phyloP scores from a whole-genome alignment of 2,113 vertebrate species.

The Panthera tigris region DNA sequence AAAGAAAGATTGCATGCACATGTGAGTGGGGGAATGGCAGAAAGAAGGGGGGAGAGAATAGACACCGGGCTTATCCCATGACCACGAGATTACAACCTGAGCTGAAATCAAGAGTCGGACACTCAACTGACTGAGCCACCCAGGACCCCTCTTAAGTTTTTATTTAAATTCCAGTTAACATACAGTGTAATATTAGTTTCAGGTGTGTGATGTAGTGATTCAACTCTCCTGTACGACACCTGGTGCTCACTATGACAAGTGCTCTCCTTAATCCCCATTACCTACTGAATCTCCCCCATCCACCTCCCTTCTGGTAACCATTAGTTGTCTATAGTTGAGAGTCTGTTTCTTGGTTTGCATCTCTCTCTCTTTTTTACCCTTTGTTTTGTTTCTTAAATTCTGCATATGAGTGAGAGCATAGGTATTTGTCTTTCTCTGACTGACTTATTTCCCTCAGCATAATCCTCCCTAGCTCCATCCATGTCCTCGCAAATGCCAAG shows the following conservation, averaged over 20 bases:
- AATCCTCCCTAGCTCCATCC: background rate
- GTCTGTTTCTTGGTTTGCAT: no score
- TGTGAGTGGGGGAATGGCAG: no score
- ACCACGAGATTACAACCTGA: no score
- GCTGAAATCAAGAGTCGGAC: no score
- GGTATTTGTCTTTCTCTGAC: background rate
- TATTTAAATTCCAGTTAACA: background rate
- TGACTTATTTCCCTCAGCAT: background rate
- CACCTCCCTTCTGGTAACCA: background rate
- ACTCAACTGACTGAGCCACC: no score
- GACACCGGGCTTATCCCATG: no score
- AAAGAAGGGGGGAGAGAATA: no score
- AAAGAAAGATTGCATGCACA: no score
- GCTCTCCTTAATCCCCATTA: background rate
- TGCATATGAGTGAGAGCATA: background rate
- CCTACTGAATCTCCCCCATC: background rate
- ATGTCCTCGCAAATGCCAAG: background rate
- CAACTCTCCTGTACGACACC: background rate
- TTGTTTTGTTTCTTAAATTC: background rate
- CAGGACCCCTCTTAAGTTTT: background rate
- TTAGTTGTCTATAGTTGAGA: background rate
- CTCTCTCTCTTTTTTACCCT: no score
- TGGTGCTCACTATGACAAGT: background rate
- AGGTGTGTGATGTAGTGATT: background rate
- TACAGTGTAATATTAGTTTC: background rate